Evolutionary conservation across 2,888 invertebrate genomes (phyloP).

Genomic region (Zelleria hepariella): DNA sequence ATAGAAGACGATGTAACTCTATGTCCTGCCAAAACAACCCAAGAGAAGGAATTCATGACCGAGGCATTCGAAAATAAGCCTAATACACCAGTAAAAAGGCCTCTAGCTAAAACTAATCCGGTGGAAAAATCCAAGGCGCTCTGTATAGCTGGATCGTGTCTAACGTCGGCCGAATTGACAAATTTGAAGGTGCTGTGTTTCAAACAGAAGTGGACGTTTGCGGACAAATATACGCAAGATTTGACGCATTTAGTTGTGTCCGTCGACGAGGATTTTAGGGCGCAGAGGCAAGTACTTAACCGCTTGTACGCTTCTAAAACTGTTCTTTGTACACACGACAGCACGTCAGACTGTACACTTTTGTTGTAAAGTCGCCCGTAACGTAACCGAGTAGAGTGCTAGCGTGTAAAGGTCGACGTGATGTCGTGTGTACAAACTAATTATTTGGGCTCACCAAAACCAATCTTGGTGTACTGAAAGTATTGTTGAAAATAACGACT

Average conservation of each 20-base stretch:
- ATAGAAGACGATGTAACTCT: slow-evolving; percentile 37
- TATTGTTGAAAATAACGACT: too few relatives aligned
- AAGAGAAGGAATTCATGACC: slow-evolving; percentile 50
- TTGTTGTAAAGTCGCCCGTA: too few relatives aligned
- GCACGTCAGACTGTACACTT: too few relatives aligned
- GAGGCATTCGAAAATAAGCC: slow-evolving; percentile 48
- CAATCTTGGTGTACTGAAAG: too few relatives aligned
- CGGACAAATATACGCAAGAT: slow-evolving; percentile 42
- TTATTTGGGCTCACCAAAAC: too few relatives aligned
- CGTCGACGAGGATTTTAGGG: slow-evolving; percentile 51
- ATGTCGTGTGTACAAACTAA: too few relatives aligned
- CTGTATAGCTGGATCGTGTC: slow-evolving; percentile 48
- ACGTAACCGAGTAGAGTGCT: too few relatives aligned
- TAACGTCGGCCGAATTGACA: slow-evolving; percentile 28
- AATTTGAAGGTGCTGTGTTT: slow-evolving; percentile 39
- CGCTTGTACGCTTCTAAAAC: too few relatives aligned
- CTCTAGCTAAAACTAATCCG: slow-evolving; percentile 16
- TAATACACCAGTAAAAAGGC: slow-evolving; percentile 22
- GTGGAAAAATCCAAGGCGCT: slow-evolving; percentile 18
- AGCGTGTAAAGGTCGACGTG: too few relatives aligned
- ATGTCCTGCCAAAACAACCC: slow-evolving; percentile 45
- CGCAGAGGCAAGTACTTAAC: slow-evolving; percentile 41
- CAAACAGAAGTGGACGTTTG: slow-evolving; percentile 36
- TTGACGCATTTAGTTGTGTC: slow-evolving; percentile 59
- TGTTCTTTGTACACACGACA: too few relatives aligned